Evolutionary conservation across 2,113 vertebrate genomes (phyloP).

Genomic region (Malurus cyaneus): DNA sequence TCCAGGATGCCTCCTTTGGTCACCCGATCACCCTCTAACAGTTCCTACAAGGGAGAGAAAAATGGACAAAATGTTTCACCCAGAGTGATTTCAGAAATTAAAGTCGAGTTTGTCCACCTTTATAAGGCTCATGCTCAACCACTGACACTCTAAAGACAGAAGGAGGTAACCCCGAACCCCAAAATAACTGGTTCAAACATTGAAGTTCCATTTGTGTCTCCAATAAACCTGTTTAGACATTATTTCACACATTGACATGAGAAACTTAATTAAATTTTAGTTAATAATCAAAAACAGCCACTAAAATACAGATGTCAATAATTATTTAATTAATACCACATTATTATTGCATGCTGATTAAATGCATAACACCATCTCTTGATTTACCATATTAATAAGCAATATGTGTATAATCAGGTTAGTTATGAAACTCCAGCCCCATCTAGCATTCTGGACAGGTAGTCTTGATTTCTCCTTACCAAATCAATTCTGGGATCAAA

Average conservation of each 20-base stretch:
- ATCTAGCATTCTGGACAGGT: neutral
- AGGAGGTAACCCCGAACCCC: neutral
- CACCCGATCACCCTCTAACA: neutral
- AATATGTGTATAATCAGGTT: neutral
- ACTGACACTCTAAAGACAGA: neutral
- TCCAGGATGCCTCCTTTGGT: neutral
- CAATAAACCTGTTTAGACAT: neutral
- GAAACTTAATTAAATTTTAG: neutral
- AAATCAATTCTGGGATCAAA: neutral
- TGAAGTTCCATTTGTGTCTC: neutral
- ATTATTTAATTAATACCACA: constrained; percentile 1
- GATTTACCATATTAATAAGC: constrained; percentile 19
- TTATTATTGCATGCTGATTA: neutral
- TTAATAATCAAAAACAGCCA: neutral
- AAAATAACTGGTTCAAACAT: neutral
- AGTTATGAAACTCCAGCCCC: neutral
- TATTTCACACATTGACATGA: neutral
- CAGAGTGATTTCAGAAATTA: neutral
- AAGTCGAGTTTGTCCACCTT: neutral
- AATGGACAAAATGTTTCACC: neutral
- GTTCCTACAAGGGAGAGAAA: neutral
- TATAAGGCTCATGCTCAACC: neutral
- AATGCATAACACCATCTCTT: neutral
- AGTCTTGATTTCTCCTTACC: neutral
- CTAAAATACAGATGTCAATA: neutral